Evolutionary conservation across 1,140 invertebrate species (phyloP).

Genomic region (Sinonovacula constricta): DNA sequence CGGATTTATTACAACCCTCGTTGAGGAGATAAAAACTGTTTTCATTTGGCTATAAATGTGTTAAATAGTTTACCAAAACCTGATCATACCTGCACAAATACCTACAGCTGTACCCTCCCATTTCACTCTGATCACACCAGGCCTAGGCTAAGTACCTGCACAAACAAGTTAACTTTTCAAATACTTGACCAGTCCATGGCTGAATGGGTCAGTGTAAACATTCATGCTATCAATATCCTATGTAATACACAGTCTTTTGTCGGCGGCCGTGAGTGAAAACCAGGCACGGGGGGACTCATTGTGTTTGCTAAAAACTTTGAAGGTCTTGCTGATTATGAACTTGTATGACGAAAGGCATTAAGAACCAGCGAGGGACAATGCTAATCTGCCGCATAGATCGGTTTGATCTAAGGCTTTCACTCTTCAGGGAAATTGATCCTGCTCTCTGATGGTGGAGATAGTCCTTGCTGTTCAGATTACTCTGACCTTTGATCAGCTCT

Average conservation of each 20-base stretch:
- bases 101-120: too few species aligned
- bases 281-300: background rate
- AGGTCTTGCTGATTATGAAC: background rate
- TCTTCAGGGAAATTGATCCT: background rate
- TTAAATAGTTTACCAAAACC: too few species aligned
- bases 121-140: background rate
- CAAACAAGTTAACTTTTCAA: background rate
- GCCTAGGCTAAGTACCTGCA: background rate
- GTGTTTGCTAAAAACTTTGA: background rate
- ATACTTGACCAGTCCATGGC: background rate
- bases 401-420: background rate
- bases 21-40: too few species aligned
- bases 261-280: background rate
- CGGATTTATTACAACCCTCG: too few species aligned
- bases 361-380: too few species aligned
- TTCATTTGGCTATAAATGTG: too few species aligned
- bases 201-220: background rate
- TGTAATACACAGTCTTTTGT: background rate
- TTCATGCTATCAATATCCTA: background rate
- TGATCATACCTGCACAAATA: too few species aligned
- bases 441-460: too few species aligned
- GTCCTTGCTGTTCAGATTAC: too few species aligned
- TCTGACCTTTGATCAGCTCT: too few species aligned
- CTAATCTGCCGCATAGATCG: too few species aligned
- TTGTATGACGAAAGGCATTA: background rate